These are phyloP conservation scores for Lysiphlebus fabarum DNA, from an alignment of 1,140 invertebrate genomes.

Conservation along the genomic window DNA sequence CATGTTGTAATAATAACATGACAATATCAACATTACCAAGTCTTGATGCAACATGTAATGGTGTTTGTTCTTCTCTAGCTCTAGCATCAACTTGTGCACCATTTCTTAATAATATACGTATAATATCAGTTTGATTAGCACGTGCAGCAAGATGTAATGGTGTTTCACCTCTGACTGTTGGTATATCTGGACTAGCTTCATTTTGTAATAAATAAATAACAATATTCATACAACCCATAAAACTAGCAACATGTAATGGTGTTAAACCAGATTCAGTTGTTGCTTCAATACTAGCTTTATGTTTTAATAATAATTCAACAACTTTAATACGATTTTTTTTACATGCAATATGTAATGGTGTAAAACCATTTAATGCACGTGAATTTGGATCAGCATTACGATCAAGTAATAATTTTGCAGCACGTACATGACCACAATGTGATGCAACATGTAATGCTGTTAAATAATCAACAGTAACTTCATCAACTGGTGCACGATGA, in stretches of 20 bases:
- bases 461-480: constrained; percentile 96
- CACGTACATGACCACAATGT: constrained; percentile 88
- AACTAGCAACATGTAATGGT: constrained; percentile 95
- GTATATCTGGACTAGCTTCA: constrained; percentile 89
- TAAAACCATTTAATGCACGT: constrained; percentile 96
- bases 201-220: constrained; percentile 94
- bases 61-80: constrained; percentile 90
- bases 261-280: constrained; percentile 92
- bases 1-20: constrained; percentile 85
- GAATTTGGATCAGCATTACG: constrained; percentile 96
- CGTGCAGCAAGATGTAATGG: constrained; percentile 94
- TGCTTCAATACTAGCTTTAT: constrained; percentile 87
- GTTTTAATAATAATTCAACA: constrained; percentile 92
- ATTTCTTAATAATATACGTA: constrained; percentile 91
- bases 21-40: constrained; percentile 93
- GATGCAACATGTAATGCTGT: constrained; percentile 97
- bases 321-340: constrained; percentile 98
- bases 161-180: constrained; percentile 94
- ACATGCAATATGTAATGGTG: constrained; percentile 96
- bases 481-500: constrained; percentile 93
- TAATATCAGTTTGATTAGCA: constrained; percentile 95
- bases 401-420: constrained; percentile 90
- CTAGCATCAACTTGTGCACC: constrained; percentile 93
- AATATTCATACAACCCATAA: constrained; percentile 99
- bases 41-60: constrained; percentile 88